These are phyloP conservation scores for Stenchaetothrips biformis DNA, from an alignment of 2,888 invertebrate species.

Conservation along the genomic window DNA sequence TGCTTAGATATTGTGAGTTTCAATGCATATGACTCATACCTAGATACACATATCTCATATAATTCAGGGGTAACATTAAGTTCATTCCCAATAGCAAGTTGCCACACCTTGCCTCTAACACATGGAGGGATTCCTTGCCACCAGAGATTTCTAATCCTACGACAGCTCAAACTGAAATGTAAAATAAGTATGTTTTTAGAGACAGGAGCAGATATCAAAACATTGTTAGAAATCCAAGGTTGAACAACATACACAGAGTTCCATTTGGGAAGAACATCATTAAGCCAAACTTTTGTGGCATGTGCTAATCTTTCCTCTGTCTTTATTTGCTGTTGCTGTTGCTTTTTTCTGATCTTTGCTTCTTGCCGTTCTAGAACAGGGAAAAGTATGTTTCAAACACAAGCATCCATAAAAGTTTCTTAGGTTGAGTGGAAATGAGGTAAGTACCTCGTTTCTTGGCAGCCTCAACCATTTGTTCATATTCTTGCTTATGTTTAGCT, in stretches of 20 bases:
- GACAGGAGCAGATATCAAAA: neutral
- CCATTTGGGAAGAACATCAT: slow-evolving; percentile 74
- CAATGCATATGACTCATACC: slow-evolving; percentile 38
- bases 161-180: slow-evolving; percentile 59
- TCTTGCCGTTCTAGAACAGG: slow-evolving; percentile 56
- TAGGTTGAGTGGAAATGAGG: neutral
- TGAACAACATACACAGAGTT: slow-evolving; percentile 57
- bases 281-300: slow-evolving; percentile 66
- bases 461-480: slow-evolving; percentile 74
- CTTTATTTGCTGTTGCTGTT: slow-evolving; percentile 58
- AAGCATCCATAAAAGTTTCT: neutral
- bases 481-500: slow-evolving; percentile 69
- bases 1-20: neutral
- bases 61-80: slow-evolving; percentile 71
- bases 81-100: slow-evolving; percentile 77
- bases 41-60: slow-evolving; percentile 62
- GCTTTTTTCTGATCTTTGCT: slow-evolving; percentile 62
- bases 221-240: neutral
- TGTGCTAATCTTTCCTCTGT: slow-evolving; percentile 63
- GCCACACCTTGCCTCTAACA: slow-evolving; percentile 81
- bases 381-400: slow-evolving; percentile 29
- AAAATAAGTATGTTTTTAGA: neutral
- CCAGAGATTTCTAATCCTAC: slow-evolving; percentile 76
- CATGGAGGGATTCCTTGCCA: slow-evolving; percentile 86
- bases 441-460: slow-evolving; percentile 60